These are phyloP conservation scores for Pterocles orientalis DNA, from an alignment of 2,113 vertebrate species.

Conservation along the genomic window DNA sequence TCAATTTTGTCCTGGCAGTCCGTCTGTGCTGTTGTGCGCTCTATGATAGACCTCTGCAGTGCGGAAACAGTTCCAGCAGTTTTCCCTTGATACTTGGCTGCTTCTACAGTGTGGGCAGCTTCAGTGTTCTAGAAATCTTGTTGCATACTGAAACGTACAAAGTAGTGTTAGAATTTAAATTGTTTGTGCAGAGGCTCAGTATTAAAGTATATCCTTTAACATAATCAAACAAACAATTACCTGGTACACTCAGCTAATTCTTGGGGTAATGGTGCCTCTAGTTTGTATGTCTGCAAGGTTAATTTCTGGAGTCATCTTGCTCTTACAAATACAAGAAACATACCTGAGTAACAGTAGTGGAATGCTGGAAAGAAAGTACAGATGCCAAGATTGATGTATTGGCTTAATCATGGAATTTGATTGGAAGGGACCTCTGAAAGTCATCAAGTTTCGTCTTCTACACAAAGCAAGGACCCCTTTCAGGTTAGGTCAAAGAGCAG, in stretches of 20 bases:
- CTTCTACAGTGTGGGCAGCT: not conserved
- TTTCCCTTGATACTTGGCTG: not conserved
- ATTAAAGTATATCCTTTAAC: not conserved
- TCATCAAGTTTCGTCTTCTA: not conserved
- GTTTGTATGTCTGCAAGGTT: not conserved
- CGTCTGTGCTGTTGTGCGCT: not conserved
- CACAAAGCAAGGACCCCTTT: not conserved
- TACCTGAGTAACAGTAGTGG: not conserved
- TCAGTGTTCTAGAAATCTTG: not conserved
- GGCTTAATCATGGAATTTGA: not conserved
- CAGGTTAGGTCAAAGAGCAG: not conserved
- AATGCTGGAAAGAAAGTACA: not conserved
- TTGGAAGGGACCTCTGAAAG: not conserved
- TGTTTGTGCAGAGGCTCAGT: not conserved
- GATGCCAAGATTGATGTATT: not conserved
- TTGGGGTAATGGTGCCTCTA: not conserved
- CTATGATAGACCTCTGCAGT: not conserved
- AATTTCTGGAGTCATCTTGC: not conserved
- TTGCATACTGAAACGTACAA: not conserved
- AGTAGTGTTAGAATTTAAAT: not conserved
- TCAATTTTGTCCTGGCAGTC: not conserved
- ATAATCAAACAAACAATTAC: not conserved
- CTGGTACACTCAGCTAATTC: not conserved
- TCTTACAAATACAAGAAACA: not conserved
- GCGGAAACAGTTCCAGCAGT: not conserved